Conservation (phyloP, 2,113 vertebrate species). For the Scatophagus argus region DNA sequence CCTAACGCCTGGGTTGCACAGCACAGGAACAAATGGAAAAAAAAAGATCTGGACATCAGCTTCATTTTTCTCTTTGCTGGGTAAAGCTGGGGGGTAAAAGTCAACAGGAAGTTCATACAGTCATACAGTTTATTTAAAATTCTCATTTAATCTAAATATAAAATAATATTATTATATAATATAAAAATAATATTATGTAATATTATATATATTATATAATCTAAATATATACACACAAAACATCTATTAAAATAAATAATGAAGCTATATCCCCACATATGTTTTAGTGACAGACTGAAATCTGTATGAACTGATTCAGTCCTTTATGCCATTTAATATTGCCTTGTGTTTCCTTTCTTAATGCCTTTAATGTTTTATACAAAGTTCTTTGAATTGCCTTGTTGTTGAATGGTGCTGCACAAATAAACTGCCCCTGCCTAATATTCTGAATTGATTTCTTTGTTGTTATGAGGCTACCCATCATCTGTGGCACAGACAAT, state of each 20-base stretch:
- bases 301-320: neutral
- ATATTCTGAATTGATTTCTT: conserved; percentile 7
- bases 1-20: conserved; percentile 50
- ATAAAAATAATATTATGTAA: too few relatives aligned
- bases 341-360: neutral
- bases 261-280: neutral
- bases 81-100: conserved; percentile 21
- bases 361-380: neutral
- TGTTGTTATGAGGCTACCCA: neutral
- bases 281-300: neutral
- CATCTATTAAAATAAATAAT: too few relatives aligned
- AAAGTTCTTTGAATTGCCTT: neutral
- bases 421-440: neutral
- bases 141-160: neutral
- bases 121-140: neutral
- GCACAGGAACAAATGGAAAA: conserved; percentile 54
- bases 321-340: neutral
- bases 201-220: too few relatives aligned
- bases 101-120: neutral
- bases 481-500: neutral
- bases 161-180: too few relatives aligned
- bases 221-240: too few relatives aligned
- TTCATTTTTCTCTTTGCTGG: conserved; percentile 50
- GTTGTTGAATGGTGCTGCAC: neutral
- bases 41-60: neutral